phyloP scores from a whole-genome alignment of 2,797 vertebrate species.

The Phrynocephalus vlangalii region DNA sequence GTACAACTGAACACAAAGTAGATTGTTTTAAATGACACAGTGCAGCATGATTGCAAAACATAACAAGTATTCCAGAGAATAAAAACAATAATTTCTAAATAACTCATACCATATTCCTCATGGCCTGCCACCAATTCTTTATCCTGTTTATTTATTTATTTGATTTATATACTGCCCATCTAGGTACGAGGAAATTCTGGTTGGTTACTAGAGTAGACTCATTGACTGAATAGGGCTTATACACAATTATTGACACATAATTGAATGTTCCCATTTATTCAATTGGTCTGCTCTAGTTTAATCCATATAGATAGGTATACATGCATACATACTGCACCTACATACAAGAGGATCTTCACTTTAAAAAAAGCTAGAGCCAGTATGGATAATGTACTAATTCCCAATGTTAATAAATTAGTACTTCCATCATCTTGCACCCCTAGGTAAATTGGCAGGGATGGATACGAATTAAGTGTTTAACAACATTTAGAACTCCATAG shows the following conservation, averaged over 20 bases:
- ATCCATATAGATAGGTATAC: no score
- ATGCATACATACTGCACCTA: neutral
- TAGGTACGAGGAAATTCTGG: no score
- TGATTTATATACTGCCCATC: no score
- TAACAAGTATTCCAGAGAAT: neutral
- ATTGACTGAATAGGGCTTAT: no score
- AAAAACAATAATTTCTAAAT: neutral
- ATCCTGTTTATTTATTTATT: no score
- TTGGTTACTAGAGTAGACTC: no score
- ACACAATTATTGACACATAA: no score
- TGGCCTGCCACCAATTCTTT: no score
- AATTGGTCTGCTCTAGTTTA: no score
- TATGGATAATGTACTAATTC: neutral
- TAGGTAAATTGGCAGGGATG: neutral
- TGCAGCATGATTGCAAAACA: neutral
- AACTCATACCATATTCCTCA: neutral
- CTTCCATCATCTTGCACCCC: neutral
- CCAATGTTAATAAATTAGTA: neutral
- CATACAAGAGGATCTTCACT: neutral
- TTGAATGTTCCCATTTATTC: no score
- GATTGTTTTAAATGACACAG: neutral
- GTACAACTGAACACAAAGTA: neutral
- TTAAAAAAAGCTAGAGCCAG: neutral
- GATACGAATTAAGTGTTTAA: neutral
- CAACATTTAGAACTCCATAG: no score